Evolutionary conservation across 35 echinoderm and acorn worm genomes (phyloP).

Genomic region (Nesometra sesokonis): DNA sequence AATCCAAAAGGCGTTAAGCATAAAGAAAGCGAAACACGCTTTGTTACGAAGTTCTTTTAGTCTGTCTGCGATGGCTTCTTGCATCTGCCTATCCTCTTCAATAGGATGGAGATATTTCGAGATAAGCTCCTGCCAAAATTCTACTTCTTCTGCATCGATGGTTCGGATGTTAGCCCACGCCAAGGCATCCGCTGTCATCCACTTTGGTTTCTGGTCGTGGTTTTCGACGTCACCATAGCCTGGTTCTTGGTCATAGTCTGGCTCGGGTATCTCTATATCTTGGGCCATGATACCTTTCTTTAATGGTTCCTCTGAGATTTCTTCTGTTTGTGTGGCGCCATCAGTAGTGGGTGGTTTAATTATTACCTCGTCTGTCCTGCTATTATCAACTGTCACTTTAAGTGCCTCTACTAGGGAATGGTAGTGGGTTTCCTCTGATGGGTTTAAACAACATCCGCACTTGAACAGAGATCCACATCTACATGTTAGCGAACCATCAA

Average conservation of each 20-base stretch:
- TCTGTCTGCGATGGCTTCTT: not conserved
- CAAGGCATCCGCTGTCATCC: not conserved
- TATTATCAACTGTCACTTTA: not conserved
- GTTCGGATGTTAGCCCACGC: not conserved
- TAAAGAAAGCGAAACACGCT: not conserved
- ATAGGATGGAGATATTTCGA: not conserved
- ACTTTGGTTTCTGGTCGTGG: not conserved
- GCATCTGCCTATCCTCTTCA: not conserved
- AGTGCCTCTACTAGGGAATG: not conserved
- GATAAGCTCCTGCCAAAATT: not conserved
- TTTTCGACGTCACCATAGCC: not conserved
- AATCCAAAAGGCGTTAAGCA: not conserved
- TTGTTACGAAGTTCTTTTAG: not conserved
- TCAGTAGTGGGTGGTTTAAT: not conserved
- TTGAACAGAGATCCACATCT: not conserved
- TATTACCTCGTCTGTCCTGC: not conserved
- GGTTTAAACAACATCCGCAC: not conserved
- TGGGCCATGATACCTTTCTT: not conserved
- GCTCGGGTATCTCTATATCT: not conserved
- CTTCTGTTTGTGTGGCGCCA: not conserved
- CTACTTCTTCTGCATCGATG: not conserved
- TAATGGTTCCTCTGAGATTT: not conserved
- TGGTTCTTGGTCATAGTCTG: not conserved
- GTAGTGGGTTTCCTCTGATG: not conserved
- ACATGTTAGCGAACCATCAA: not conserved